Evolutionary conservation across 2,888 invertebrate genomes (phyloP).

Genomic region (Acleris sparsana): DNA sequence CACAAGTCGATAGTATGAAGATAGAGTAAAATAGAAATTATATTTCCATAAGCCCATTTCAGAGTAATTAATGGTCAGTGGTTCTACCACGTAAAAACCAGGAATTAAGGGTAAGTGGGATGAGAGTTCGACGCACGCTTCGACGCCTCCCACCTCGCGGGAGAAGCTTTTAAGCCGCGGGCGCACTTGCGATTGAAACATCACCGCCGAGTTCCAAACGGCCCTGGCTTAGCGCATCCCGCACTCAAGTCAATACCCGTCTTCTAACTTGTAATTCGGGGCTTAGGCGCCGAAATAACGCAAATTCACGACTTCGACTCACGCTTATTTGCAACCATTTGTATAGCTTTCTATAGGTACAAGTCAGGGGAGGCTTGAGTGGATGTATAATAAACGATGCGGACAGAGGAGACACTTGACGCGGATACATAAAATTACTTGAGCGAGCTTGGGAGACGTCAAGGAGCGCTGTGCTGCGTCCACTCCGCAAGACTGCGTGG

Average conservation of each 20-base stretch:
- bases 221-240: conserved; percentile 73
- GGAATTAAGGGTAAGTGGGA: conserved; percentile 63
- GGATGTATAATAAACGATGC: conserved; percentile 55
- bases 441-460: conserved; percentile 56
- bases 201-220: conserved; percentile 71
- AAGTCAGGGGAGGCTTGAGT: conserved; percentile 31
- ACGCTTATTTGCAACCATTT: conserved; percentile 28
- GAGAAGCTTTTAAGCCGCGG: conserved; percentile 71
- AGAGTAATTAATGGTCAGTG: no score
- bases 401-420: conserved; percentile 60
- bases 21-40: neutral
- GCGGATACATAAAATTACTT: conserved; percentile 49
- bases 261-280: conserved; percentile 77
- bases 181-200: conserved; percentile 74
- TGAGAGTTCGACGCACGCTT: conserved; percentile 72
- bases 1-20: neutral
- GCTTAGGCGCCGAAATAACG: conserved; percentile 76
- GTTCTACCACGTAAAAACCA: no score
- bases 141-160: conserved; percentile 59
- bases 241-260: conserved; percentile 71
- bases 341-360: neutral
- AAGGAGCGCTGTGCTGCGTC: conserved; percentile 60
- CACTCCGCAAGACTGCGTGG: conserved; percentile 76
- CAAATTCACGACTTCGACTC: conserved; percentile 75
- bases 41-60: neutral